Evolutionary conservation across 2,888 invertebrate genomes (phyloP), one percentile per base, ranked within the genome.

Genomic region (Hypena proboscidalis): DNA sequence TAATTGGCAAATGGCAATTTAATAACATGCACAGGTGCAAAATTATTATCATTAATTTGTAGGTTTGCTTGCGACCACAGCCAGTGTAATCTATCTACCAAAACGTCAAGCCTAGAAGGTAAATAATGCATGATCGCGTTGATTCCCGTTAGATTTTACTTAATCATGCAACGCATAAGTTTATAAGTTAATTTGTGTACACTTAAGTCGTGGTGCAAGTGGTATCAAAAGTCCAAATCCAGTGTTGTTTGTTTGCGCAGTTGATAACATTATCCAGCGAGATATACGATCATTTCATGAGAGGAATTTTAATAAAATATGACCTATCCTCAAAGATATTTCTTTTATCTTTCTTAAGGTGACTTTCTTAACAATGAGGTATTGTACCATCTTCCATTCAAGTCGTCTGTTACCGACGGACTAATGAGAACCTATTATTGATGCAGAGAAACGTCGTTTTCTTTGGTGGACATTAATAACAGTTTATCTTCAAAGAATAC

Each of bases 381-480:
- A 51, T 47, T 52, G 47, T 49, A 21, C 31, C 31, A 35, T 40
- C 39, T 33, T 40, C 57, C 49, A 59, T 64, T 57, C 51, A 67
- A 26, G 51, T 46, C 47, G n/a, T 32, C 50, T 34, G 43, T 36
- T 60, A 35, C 58, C 41, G 45, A 51, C 44, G 53, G 43, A 59
- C 57, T 55, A 60, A 67, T 58, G 61, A 68, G 58, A 30, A 48
- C 40, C 50, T 41, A 55, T 67, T 64, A 67, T 63, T 64, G 49
- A 52, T 44, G 54, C 36, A 53, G 60, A 52, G 34, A 37, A 41
- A 49, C 40, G 46, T 47, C 35, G 46, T 58, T 59, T 62, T 50
- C 58, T 58, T 56, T 59, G 54, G 37, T 47, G 35, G 35, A 46
- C 58, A 67, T 68, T 68, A 54, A 69, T 67, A 66, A 64, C 47